Base-by-base conservation (phyloP, 2,888 invertebrate genomes). In the Thereva nobilitata region DNA sequence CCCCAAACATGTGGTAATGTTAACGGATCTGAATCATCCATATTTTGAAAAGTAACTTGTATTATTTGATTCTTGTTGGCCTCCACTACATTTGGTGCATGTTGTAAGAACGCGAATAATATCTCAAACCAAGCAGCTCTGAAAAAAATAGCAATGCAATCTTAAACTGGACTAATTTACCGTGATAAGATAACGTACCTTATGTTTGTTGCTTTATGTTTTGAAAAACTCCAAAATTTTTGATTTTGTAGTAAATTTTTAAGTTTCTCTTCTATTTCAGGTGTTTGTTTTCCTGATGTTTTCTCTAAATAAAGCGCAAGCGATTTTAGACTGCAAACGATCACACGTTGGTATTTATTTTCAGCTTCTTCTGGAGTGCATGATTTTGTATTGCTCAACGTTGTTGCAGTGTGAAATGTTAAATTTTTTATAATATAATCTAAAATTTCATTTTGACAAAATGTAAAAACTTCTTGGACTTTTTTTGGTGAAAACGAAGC, bases 371-470 rank as follows among this genome's bases (percentile, higher is more conserved):
- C 90, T 4, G 83, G 76, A 5, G 85, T 82, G 9, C 84, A 80
- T 55, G 81, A 82, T 74, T 86, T 86, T 34, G 83, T 80, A 69
- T 81, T 83, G 44, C 83, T 81, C 23, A 86, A 75, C 4, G 85
- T 83, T 67, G 85, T 82, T 0, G 85, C 80, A 6, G 85, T 85
- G 70, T 87, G 85, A 50, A 84, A 82, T 23, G 86, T 84, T 38
- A 92, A 79, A 76, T 89, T 92, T 64, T 91, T 90, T 59, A 84
- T 80, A n/a, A 93, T 83, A 72, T 89, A 89, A 37, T 85, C 83
- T 38, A 93, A 74, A 67, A 95, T 89, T 80, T 95, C 95, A 49
- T 84, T 83, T 76, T 92, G 91, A 77, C 94, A 95, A 82, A 91
- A 93, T 4, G 87, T 78, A 57, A 95, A 85, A 7, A 91, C 95